Evolutionary conservation across 1,140 invertebrate species (phyloP), one percentile per base, ranked within the genome.

Genomic region (Drosophila parabipectinata): DNA sequence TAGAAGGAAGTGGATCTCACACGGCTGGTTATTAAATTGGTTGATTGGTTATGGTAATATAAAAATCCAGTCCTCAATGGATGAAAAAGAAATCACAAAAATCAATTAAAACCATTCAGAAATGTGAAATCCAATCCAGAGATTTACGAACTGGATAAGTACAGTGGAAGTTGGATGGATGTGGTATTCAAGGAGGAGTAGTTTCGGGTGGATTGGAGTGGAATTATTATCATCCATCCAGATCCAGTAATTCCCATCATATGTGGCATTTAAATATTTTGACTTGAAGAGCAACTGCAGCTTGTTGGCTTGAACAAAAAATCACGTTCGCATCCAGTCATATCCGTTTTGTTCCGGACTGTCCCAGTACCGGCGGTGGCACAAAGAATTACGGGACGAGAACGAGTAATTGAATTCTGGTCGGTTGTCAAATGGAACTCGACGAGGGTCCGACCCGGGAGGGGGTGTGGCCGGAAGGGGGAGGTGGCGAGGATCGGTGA

Each of bases 261-360:
- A 15, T 15, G 15, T 15, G 1, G 18, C 18, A 18, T 21, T 21
- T 21, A 21, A 21, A 21, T 21, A 21, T 21, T 21, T 3, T 21
- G 21, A 21, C 21, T 21, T 21, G 18, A 18, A 18, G 18, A 18
- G 18, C 18, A 18, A 18, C 18, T 18, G 18, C 18, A 18, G 18
- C 18, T 1, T 18, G 18, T 1, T 18, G 21, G 21, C 21, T 21
- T 21, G 21, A 10, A 37, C 34, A 12, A 10, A 12, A 10, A 10
- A 9, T 34, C 9, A 34, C 32, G 32, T 9, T 34, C 32, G 32
- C 32, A 34, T 30, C 72, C 72, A 58, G 72, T 63, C 37, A 28
- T 66, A 77, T 68, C 76, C 56, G 56, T 71, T 80, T 76, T 68
- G 71, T 71, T 79, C 77, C 77, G 63, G 58, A 63, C 72, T 61